phyloP scores from a whole-genome alignment of 2,888 invertebrate genomes.

The Apotomis betuletana region DNA sequence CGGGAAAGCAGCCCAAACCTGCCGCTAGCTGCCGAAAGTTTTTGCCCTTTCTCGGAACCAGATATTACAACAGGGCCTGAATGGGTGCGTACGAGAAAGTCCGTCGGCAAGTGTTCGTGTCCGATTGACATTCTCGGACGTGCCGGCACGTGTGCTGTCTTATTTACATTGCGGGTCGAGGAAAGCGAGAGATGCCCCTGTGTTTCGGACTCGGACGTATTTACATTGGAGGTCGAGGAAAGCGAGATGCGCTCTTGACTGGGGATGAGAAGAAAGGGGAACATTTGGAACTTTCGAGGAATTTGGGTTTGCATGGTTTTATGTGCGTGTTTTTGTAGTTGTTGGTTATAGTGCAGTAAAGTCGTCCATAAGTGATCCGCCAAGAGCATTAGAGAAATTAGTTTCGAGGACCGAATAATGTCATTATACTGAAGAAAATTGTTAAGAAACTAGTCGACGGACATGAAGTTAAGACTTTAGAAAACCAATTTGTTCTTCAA shows the following conservation, averaged over 20 bases:
- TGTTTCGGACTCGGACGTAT: conserved; percentile 10
- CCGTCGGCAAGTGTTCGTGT: conserved; percentile 46
- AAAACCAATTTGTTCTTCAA: too few species aligned
- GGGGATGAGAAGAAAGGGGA: conserved; percentile 3
- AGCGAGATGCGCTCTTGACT: conserved; percentile 11
- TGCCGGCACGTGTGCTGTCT: conserved; percentile 46
- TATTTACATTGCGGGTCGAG: conserved; percentile 14
- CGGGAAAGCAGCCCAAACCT: conserved; percentile 33
- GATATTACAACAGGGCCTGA: conserved; percentile 48
- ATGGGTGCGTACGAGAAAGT: conserved; percentile 71
- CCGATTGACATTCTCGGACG: conserved; percentile 58
- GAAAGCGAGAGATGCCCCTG: conserved; percentile 13
- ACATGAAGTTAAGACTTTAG: too few species aligned
- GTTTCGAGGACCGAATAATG: too few species aligned
- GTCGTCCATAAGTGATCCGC: too few species aligned
- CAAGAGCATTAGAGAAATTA: too few species aligned
- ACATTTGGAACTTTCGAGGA: neutral
- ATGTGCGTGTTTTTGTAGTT: too few species aligned
- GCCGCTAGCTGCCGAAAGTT: conserved; percentile 34
- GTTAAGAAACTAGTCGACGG: too few species aligned
- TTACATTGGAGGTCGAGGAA: conserved; percentile 26
- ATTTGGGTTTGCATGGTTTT: too few species aligned
- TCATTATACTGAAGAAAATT: too few species aligned
- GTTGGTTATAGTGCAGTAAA: too few species aligned
- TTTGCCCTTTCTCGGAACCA: conserved; percentile 41